Conservation (phyloP, 2,888 invertebrate species). For the Stomorhina lunata region DNA sequence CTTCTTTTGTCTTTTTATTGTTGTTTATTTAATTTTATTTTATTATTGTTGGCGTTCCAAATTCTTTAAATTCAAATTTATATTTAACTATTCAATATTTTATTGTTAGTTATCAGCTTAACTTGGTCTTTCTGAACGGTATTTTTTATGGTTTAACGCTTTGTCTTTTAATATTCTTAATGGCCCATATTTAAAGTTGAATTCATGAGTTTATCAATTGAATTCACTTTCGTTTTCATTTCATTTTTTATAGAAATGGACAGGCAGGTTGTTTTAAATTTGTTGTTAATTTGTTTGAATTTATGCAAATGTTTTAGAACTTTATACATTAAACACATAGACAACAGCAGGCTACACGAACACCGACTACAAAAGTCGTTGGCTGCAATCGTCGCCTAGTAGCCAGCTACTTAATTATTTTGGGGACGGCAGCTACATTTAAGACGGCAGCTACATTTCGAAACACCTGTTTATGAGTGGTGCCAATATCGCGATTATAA, state of each 20-base stretch:
- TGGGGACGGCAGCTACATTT: too few species aligned
- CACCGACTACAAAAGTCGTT: too few species aligned
- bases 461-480: too few species aligned
- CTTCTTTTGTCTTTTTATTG: background rate
- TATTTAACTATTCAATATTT: background rate
- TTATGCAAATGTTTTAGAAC: too few species aligned
- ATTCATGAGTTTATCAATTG: background rate
- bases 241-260: background rate
- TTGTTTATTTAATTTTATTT: background rate
- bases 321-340: too few species aligned
- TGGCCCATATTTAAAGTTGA: slow-evolving; percentile 11
- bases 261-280: background rate
- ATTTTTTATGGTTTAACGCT: background rate
- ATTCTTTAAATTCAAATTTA: slow-evolving; percentile 4
- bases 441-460: too few species aligned
- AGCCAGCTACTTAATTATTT: too few species aligned
- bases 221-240: slow-evolving; percentile 50
- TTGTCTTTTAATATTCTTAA: slow-evolving; percentile 14
- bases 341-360: too few species aligned
- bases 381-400: too few species aligned
- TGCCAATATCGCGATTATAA: too few species aligned
- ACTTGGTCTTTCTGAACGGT: slow-evolving; percentile 16
- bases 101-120: background rate
- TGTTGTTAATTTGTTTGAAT: background rate
- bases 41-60: background rate